Evolutionary conservation across 1,140 invertebrate species (phyloP).

Genomic region (Colletes gigas): DNA sequence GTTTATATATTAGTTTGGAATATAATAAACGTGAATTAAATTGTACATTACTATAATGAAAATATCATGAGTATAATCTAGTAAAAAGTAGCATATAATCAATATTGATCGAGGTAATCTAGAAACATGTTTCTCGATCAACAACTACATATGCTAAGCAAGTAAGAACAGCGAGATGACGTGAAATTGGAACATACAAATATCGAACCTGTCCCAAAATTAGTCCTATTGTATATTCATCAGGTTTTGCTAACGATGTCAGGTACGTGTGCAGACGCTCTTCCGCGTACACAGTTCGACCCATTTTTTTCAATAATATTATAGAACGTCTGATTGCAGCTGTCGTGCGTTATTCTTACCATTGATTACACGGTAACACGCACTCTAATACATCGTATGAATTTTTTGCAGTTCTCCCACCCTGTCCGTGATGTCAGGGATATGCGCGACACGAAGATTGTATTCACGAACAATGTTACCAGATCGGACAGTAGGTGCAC

Average conservation of each 20-base stretch:
- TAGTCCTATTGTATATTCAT: conserved; percentile 84
- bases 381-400: too few species aligned
- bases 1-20: background rate
- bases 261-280: conserved; percentile 80
- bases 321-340: background rate
- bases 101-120: background rate
- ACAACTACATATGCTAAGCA: conserved; percentile 47
- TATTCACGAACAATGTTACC: too few species aligned
- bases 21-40: conserved; percentile 4
- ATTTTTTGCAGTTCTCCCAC: too few species aligned
- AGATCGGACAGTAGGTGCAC: too few species aligned
- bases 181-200: conserved; percentile 40
- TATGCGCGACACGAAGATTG: too few species aligned
- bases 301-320: conserved; percentile 73
- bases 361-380: background rate
- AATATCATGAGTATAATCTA: background rate
- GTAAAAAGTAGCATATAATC: background rate
- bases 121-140: background rate
- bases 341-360: background rate
- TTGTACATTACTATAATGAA: background rate
- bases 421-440: too few species aligned
- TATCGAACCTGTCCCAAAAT: conserved; percentile 85
- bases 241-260: conserved; percentile 73
- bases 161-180: conserved; percentile 10
- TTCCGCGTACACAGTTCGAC: conserved; percentile 78